Percentiles rank a stretch among this genome's conserved stretches.
phyloP scores from a whole-genome alignment of 2,113 vertebrate genomes.

The Azemiops feae region DNA sequence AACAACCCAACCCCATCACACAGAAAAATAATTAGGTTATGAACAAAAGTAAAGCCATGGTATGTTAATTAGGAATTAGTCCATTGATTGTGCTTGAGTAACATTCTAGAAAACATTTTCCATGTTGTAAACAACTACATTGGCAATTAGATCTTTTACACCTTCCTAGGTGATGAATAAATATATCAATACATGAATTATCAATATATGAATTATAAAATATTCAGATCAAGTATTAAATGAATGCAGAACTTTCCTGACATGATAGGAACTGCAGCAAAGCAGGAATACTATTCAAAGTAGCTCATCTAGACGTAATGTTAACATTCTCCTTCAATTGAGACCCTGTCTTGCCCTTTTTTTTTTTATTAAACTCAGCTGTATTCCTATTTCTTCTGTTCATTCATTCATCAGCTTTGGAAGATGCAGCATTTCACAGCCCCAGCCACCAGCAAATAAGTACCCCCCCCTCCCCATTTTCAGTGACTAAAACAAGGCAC shows the following conservation, averaged over 20 bases:
- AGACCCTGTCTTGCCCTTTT: too few species aligned
- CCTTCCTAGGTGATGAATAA: neutral
- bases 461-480: neutral
- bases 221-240: neutral
- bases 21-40: neutral
- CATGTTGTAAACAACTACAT: neutral
- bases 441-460: neutral
- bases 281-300: neutral
- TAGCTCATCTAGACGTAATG: neutral
- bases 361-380: neutral
- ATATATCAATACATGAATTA: neutral
- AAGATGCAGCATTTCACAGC: constrained; percentile 19
- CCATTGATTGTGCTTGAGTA: neutral
- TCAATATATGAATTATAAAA: neutral
- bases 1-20: neutral
- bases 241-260: neutral
- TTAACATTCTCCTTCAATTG: neutral
- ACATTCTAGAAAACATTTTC: neutral
- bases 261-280: neutral
- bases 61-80: neutral
- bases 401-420: neutral
- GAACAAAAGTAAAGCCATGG: neutral
- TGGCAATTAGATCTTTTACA: neutral
- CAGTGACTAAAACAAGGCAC: neutral
- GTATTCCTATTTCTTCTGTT: neutral